Evolutionary conservation across 2,113 vertebrate species (phyloP).

Genomic region (Riparia riparia): DNA sequence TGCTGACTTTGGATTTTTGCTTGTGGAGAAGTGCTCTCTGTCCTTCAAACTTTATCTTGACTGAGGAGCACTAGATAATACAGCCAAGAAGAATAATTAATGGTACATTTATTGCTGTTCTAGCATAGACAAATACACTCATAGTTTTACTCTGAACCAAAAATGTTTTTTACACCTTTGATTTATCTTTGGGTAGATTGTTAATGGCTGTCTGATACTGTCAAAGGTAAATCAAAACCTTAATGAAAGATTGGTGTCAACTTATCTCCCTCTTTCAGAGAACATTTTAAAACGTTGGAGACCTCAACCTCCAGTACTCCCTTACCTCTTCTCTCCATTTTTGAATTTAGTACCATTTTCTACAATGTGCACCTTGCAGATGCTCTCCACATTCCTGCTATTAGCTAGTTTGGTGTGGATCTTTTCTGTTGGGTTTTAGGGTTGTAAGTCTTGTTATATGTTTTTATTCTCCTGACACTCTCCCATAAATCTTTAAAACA

Average conservation of each 20-base stretch:
- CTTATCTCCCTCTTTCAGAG: not conserved
- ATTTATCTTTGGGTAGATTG: constrained; percentile 15
- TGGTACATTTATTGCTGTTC: not conserved
- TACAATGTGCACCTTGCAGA: not conserved
- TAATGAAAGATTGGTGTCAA: not conserved
- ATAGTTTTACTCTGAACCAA: not conserved
- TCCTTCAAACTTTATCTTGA: constrained; percentile 24
- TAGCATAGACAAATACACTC: not conserved
- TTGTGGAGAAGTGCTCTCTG: not conserved
- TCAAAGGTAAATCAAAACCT: constrained; percentile 29
- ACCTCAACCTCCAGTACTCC: not conserved
- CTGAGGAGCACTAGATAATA: not conserved
- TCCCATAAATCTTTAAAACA: not conserved
- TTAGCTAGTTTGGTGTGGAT: not conserved
- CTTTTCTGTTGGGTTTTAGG: not conserved
- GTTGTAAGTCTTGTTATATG: not conserved
- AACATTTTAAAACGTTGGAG: not conserved
- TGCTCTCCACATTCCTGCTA: not conserved
- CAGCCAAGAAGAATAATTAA: constrained; percentile 11
- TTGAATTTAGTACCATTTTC: not conserved
- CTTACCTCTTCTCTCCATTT: not conserved
- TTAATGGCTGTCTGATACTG: not conserved
- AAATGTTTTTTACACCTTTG: not conserved
- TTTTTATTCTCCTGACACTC: not conserved
- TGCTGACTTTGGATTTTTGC: not conserved